Percentiles rank a stretch among this genome's conserved stretches.
Conservation (phyloP, 2,797 vertebrate genomes). For the Mormyrus proboscirostris region DNA sequence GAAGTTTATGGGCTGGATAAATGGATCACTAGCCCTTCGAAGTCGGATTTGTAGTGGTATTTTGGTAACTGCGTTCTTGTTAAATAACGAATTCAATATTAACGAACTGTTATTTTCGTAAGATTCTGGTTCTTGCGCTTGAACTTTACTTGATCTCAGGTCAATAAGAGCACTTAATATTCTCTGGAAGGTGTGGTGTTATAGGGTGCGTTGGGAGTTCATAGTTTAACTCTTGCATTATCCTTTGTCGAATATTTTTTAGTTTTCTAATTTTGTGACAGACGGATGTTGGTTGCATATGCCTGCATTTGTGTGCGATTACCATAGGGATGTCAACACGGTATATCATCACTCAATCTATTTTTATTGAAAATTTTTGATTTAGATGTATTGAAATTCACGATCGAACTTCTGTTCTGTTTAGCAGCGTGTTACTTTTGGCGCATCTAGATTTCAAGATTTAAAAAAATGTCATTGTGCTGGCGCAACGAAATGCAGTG, state of each 20-base stretch:
- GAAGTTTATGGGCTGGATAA: background rate
- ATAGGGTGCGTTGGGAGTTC: background rate
- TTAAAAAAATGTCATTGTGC: background rate
- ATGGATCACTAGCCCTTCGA: background rate
- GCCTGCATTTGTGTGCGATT: background rate
- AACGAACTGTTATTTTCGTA: background rate
- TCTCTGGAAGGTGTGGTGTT: background rate
- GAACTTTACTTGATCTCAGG: background rate
- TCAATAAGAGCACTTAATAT: background rate
- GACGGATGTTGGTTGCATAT: background rate
- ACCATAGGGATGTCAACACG: background rate
- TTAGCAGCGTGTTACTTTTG: background rate
- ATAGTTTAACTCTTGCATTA: background rate
- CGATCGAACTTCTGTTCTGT: background rate
- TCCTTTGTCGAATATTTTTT: background rate
- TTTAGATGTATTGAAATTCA: background rate
- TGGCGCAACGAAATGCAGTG: background rate
- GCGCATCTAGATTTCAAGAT: background rate
- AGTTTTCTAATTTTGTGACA: background rate
- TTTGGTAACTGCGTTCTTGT: background rate
- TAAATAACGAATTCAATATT: background rate
- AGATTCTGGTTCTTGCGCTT: background rate
- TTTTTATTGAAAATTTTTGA: background rate
- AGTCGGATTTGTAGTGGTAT: background rate
- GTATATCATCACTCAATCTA: background rate